These are phyloP conservation scores for Oncorhynchus clarkii DNA, from an alignment of 2,113 vertebrate genomes.

Conservation along the genomic window DNA sequence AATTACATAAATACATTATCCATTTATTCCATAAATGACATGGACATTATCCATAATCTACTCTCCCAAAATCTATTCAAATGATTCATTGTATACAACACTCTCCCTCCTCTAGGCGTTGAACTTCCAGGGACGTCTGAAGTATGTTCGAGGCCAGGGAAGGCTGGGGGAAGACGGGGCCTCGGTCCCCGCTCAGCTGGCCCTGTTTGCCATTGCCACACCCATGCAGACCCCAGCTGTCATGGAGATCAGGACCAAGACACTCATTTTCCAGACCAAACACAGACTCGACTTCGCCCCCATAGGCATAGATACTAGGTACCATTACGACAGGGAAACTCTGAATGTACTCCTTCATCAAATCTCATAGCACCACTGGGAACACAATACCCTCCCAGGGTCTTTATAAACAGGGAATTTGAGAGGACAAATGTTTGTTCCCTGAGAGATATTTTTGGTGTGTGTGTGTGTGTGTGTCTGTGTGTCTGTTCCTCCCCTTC, in stretches of 20 bases:
- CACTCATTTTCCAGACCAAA: conserved; percentile 74
- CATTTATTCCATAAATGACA: too few species aligned
- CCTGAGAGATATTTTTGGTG: neutral
- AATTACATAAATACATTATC: too few species aligned
- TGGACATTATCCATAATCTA: neutral
- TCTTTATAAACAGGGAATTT: too few species aligned
- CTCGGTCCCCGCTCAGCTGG: conserved; percentile 56
- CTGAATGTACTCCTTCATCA: neutral
- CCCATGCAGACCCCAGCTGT: conserved; percentile 71
- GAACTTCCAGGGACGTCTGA: conserved; percentile 75
- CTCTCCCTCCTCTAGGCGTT: conserved; percentile 57
- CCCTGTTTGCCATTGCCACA: conserved; percentile 67
- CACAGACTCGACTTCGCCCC: conserved; percentile 80
- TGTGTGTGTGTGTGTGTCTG: neutral
- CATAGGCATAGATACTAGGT: conserved; percentile 69
- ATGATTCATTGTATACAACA: neutral
- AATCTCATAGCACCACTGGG: too few species aligned
- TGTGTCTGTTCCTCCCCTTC: neutral
- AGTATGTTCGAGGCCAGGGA: conserved; percentile 69
- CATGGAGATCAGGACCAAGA: conserved; percentile 73
- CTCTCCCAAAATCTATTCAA: neutral
- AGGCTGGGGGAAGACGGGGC: conserved; percentile 43
- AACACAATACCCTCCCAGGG: too few species aligned
- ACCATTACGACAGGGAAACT: neutral
- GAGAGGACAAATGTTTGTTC: neutral